Evolutionary conservation across 2,797 vertebrate species (phyloP), one percentile per base, ranked within the genome.

Genomic region (Crenuchus spilurus): DNA sequence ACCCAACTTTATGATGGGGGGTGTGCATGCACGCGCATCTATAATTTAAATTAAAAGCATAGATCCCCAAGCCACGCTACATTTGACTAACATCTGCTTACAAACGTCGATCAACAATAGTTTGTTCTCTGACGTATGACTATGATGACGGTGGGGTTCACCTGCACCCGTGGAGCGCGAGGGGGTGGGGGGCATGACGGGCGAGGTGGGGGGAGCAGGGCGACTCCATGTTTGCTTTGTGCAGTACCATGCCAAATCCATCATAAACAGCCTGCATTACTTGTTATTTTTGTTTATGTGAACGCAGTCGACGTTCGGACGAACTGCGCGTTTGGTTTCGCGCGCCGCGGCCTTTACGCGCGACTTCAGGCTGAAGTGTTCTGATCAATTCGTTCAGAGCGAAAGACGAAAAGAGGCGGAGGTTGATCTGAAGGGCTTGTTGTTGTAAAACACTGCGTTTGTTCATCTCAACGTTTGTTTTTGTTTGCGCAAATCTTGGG

Each of bases 11-110:
- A 65, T 31, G 42, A 1, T 26, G 65, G 37, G 30, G 42, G 26
- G 28, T 65, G 0, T n/a, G 54, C 2, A 9, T 57, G 54, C 54
- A 33, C 33, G 37, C 55, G 65, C 80, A 74, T 83, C 81, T 61
- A 75, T 75, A 71, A 75, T 80, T 86, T 78, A 80, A 84, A 85
- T 88, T 80, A 83, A 79, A 83, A 33, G 75, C 77, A 82, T 81
- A 80, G 77, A 87, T 78, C 92, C 89, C 91, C 92, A 93, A 92
- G 92, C 93, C 90, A 93, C 88, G 93, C 93, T 88, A 77, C 82
- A 62, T 87, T 87, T 83, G 65, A 78, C 78, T 77, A 89, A 86
- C 93, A 93, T 92, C 91, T 93, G 92, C 78, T 86, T 76, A 62
- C 81, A 83, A 58, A 86, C 83, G 87, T 74, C 77, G 74, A 87